These are phyloP conservation scores for Tillus elongatus DNA, from an alignment of 2,888 invertebrate genomes.

Conservation along the genomic window DNA sequence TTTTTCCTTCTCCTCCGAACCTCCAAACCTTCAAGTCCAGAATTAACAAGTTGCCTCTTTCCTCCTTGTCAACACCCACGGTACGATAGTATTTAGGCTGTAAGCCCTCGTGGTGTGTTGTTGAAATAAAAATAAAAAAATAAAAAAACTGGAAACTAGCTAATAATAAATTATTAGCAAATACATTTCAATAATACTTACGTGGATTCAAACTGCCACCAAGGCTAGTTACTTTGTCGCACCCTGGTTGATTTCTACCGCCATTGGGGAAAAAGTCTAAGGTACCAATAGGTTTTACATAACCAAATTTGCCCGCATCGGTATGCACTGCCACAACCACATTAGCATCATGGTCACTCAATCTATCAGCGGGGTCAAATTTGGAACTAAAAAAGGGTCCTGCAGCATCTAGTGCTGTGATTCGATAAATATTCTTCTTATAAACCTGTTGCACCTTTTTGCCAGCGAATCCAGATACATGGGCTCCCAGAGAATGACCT, in stretches of 20 bases:
- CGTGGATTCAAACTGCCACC: too few species aligned
- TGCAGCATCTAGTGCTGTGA: constrained; percentile 13
- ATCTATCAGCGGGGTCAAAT: constrained; percentile 4
- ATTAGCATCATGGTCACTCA: constrained; percentile 8
- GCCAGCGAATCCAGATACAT: constrained; percentile 13
- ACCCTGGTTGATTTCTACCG: constrained; percentile 14
- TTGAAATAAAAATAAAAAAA: too few species aligned
- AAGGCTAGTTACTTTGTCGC: neutral
- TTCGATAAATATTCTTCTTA: constrained; percentile 10
- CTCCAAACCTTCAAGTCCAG: too few species aligned
- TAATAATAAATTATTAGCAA: neutral
- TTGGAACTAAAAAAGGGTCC: constrained; percentile 10
- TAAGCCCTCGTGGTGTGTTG: too few species aligned
- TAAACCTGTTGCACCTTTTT: constrained; percentile 8
- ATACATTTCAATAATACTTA: neutral
- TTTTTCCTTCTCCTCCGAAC: too few species aligned
- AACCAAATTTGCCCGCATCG: constrained; percentile 10
- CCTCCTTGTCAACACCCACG: too few species aligned
- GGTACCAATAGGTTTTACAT: constrained; percentile 8
- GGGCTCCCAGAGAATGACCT: constrained; percentile 13
- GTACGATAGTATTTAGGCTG: too few species aligned
- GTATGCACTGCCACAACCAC: constrained; percentile 14
- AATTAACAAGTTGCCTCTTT: too few species aligned
- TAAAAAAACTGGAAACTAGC: neutral
- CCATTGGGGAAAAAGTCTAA: constrained; percentile 14